Conservation (phyloP, 2,113 vertebrate genomes). For the Meriones unguiculatus region DNA sequence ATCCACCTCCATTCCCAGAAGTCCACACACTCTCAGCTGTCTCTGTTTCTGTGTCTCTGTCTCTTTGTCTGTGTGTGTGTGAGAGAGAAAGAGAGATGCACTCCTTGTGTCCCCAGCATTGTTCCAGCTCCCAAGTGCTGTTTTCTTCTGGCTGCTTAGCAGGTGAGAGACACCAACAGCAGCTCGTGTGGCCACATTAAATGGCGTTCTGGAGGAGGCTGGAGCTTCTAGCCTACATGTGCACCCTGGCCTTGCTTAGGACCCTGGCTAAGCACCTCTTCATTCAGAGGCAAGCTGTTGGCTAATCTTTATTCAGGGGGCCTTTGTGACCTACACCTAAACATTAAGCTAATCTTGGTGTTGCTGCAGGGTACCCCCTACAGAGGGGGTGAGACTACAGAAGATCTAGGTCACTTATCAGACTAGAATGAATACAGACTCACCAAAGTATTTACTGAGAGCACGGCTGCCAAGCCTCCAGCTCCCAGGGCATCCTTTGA, state of each 20-base stretch:
- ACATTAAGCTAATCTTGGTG: neutral
- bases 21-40: neutral
- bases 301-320: neutral
- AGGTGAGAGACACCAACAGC: slow-evolving; percentile 4
- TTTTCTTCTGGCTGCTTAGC: slow-evolving; percentile 46
- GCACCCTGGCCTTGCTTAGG: neutral
- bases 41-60: neutral
- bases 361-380: neutral
- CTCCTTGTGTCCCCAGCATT: slow-evolving; percentile 29
- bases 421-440: neutral
- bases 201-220: slow-evolving; percentile 27
- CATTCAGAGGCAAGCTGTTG: neutral
- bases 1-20: neutral
- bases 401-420: neutral
- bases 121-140: neutral
- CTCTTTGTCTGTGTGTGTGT: neutral
- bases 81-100: neutral
- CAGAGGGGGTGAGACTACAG: neutral
- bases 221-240: slow-evolving; percentile 8
- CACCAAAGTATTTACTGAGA: neutral
- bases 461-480: neutral
- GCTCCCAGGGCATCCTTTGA: neutral
- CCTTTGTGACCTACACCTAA: neutral
- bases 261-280: slow-evolving; percentile 3
- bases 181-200: slow-evolving; percentile 58